Evolutionary conservation across 64 coral and sea anemone species (phyloP).

Genomic region (Porites lutea): DNA sequence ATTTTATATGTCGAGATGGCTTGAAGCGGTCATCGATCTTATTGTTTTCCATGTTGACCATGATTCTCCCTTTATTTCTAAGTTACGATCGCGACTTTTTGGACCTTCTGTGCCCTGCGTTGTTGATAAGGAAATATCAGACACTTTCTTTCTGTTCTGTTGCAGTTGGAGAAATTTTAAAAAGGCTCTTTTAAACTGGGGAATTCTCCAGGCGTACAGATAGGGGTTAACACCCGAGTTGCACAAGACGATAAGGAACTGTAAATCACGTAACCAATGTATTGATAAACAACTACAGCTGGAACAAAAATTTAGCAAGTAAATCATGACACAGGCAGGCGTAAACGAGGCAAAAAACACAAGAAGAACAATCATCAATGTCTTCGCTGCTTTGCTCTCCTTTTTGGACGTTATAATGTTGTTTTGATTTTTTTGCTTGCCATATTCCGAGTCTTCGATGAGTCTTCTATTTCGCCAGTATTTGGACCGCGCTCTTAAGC

Average conservation of each 20-base stretch:
- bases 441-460: not conserved
- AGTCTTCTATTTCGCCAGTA: conserved; percentile 1
- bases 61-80: too few species aligned
- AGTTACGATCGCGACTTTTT: too few species aligned
- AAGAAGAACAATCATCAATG: conserved; percentile 68
- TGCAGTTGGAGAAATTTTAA: not conserved
- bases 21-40: too few species aligned
- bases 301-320: conserved; percentile 78
- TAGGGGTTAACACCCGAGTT: conserved; percentile 84
- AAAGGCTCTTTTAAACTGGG: conserved; percentile 81
- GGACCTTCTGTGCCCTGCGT: not conserved
- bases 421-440: conserved; percentile 25
- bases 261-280: conserved; percentile 82
- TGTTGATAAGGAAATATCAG: not conserved
- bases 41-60: too few species aligned
- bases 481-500: conserved; percentile 37
- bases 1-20: too few species aligned
- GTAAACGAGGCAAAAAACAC: conserved; percentile 71
- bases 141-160: not conserved
- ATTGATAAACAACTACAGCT: conserved; percentile 61
- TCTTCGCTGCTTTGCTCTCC: conserved; percentile 50
- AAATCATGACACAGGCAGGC: conserved; percentile 77
- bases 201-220: conserved; percentile 80
- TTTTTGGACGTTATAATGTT: conserved; percentile 24
- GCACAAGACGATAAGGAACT: conserved; percentile 55